Conservation (phyloP, 2,888 invertebrate species). For the Cheilosia vulpina region DNA sequence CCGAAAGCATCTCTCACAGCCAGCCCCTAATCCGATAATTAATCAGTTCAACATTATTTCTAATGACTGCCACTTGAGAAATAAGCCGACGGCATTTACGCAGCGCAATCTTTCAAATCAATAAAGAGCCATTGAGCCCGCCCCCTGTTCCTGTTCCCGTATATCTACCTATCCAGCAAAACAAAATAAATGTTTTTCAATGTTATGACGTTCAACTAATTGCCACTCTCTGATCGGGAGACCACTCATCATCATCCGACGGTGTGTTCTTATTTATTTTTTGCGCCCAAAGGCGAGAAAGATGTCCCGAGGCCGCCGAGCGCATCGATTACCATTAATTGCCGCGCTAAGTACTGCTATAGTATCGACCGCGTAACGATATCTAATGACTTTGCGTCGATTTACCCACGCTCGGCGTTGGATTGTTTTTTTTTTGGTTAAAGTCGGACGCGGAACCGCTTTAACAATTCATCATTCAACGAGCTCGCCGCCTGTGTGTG, state of each 20-base stretch:
- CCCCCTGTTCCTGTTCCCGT: background rate
- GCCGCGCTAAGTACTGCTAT: slow-evolving; percentile 33
- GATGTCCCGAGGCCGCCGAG: slow-evolving; percentile 36
- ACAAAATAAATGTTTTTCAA: slow-evolving; percentile 19
- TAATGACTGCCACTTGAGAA: background rate
- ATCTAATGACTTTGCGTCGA: slow-evolving; percentile 36
- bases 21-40: background rate
- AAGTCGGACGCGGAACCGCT: background rate
- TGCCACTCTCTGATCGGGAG: slow-evolving; percentile 20
- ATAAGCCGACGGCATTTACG: slow-evolving; percentile 26
- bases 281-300: slow-evolving; percentile 5
- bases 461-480: slow-evolving; percentile 14
- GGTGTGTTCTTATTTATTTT: slow-evolving; percentile 8
- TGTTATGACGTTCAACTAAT: slow-evolving; percentile 34
- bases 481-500: background rate
- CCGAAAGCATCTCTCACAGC: background rate
- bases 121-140: slow-evolving; percentile 13
- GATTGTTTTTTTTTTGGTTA: too few relatives aligned
- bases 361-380: slow-evolving; percentile 18
- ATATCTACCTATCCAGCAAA: too few relatives aligned
- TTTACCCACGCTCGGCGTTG: slow-evolving; percentile 20
- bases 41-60: slow-evolving; percentile 7
- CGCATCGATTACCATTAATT: slow-evolving; percentile 51
- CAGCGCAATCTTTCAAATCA: slow-evolving; percentile 15
- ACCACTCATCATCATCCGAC: slow-evolving; percentile 20